Evolutionary conservation across 1,140 invertebrate genomes (phyloP), one percentile per base, ranked within the genome.

Genomic region (Penaeus japonicus): DNA sequence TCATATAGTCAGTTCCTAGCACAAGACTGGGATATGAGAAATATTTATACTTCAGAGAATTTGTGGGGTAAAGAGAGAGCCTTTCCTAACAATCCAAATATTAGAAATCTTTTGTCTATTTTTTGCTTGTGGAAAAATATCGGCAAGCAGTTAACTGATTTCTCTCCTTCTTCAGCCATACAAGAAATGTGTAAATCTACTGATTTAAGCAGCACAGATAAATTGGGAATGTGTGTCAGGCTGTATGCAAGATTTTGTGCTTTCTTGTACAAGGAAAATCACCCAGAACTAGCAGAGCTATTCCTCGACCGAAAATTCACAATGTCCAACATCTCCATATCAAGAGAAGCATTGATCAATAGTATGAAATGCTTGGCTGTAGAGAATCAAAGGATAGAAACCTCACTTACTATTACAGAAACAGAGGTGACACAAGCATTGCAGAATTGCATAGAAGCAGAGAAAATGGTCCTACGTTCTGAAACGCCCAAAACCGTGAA

Each of bases 61-160:
- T 83, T 83, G 18, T 82, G 65, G 80, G 54, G 62, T 22, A 53
- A 47, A 4, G 54, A 53, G 4, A 70, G 55, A 57, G 59, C 62
- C 20, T 70, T 10, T 22, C 35, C 62, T n/a, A 59, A 84, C 4
- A 73, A 39, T 62, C 78, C 77, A 32, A 88, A 53, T 35, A 59
- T 83, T 12, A 59, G 87, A 17, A 73, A 75, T 59, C 54, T 88
- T 5, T 54, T 88, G n/a, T 88, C 87, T 32, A 73, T 88, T 27
- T 88, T 88, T 53, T 88, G 87, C 32, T 57, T 77, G 32, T 88
- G 87, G 87, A 88, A 83, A 24, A 88, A 82, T 35, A 53, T 88
- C 22, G 87, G 59, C 27, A 77, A 88, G 32, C 70, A 83, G 7
- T 18, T 75, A 18, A 30, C 70, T 22, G 62, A 85, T 57, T 27